phyloP scores from a whole-genome alignment of 64 coral and sea anemone genomes.

The Anthopleura sola region DNA sequence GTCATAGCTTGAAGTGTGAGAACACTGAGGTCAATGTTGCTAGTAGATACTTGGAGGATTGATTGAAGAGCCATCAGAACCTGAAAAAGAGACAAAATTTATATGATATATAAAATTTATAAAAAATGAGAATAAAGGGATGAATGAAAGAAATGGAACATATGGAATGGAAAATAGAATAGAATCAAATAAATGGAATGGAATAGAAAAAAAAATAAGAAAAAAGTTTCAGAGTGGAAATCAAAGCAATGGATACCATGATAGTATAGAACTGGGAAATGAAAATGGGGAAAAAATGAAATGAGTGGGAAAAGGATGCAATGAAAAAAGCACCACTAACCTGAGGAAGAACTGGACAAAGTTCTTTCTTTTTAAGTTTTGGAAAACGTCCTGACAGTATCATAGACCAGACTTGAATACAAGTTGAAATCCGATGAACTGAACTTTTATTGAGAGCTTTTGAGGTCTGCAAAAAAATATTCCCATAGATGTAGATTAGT shows the following conservation, averaged over 20 bases:
- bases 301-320: neutral
- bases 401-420: slow-evolving; percentile 31
- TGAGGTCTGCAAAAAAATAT: neutral
- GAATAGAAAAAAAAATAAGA: neutral
- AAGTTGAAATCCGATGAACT: neutral
- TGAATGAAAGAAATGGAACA: neutral
- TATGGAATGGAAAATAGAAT: neutral
- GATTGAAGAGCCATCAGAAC: slow-evolving; percentile 43
- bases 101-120: no score
- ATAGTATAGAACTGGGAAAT: no score
- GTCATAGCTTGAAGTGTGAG: neutral
- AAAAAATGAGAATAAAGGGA: neutral
- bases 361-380: slow-evolving; percentile 37
- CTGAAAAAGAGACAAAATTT: neutral
- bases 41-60: neutral
- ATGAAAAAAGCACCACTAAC: neutral
- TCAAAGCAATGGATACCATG: no score
- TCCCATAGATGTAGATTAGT: no score
- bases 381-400: slow-evolving; percentile 24
- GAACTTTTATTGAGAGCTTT: neutral
- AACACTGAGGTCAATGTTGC: neutral
- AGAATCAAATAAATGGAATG: neutral
- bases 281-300: no score
- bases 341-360: slow-evolving; percentile 45
- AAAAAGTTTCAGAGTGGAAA: no score